Evolutionary conservation across 2,888 invertebrate species (phyloP).

Genomic region (Piscicola geometra): DNA sequence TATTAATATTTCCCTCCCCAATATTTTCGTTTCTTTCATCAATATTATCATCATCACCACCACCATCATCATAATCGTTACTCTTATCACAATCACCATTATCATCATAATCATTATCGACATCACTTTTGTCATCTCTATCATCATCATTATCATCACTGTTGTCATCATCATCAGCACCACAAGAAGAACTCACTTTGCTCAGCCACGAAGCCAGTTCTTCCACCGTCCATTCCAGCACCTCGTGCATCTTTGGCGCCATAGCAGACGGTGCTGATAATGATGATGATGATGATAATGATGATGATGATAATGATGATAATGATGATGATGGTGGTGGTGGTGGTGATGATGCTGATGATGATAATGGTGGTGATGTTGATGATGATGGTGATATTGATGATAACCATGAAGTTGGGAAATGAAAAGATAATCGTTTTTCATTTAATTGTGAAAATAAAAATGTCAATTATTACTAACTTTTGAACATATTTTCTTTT

Average conservation of each 20-base stretch:
- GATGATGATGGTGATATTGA: slow-evolving; percentile 14
- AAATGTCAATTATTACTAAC: no score
- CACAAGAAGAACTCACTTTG: slow-evolving; percentile 31
- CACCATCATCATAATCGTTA: neutral
- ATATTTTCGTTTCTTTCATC: no score
- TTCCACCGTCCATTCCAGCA: slow-evolving; percentile 13
- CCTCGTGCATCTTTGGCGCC: no score
- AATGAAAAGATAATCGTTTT: neutral
- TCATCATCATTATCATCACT: slow-evolving; percentile 22
- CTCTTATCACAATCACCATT: neutral
- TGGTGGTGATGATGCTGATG: neutral
- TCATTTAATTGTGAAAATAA: no score
- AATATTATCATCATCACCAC: neutral
- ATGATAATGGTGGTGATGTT: neutral
- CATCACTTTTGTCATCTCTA: slow-evolving; percentile 7
- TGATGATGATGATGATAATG: slow-evolving; percentile 13
- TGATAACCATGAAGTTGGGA: neutral
- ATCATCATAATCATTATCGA: slow-evolving; percentile 14
- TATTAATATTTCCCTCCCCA: no score
- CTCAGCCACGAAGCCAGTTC: neutral
- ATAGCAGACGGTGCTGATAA: neutral
- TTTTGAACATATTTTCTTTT: no score
- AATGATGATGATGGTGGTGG: slow-evolving; percentile 11
- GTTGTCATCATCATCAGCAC: slow-evolving; percentile 22
- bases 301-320: slow-evolving; percentile 17